Evolutionary conservation across 2,797 vertebrate species (phyloP).

Genomic region (Tinamus major): DNA sequence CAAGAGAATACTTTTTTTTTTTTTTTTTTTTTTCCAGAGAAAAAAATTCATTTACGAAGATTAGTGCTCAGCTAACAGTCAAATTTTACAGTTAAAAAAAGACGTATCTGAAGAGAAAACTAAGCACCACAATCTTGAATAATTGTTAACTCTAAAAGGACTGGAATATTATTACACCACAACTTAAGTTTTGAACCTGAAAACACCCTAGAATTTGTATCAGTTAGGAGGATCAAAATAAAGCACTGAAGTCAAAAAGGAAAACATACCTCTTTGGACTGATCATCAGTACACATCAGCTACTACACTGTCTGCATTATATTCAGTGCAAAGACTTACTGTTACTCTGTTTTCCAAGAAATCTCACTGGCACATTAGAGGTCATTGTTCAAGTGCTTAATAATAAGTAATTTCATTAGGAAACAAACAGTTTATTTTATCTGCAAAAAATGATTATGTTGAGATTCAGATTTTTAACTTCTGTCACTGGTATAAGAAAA

Average conservation of each 20-base stretch:
- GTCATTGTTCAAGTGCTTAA: neutral
- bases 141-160: neutral
- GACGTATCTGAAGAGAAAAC: neutral
- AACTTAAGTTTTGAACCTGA: neutral
- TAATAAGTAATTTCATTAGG: neutral
- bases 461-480: neutral
- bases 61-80: neutral
- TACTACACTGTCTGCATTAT: fast-evolving
- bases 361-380: neutral
- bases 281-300: neutral
- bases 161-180: neutral
- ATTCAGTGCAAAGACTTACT: neutral
- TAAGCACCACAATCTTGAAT: neutral
- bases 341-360: neutral
- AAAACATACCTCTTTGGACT: neutral
- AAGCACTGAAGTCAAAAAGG: neutral
- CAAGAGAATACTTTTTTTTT: neutral
- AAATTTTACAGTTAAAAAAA: neutral
- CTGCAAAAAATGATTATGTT: fast-evolving
- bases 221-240: neutral
- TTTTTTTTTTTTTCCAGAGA: neutral
- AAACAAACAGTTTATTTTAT: neutral
- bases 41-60: neutral
- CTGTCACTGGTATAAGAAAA: fast-evolving
- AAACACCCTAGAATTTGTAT: neutral